These are phyloP conservation scores for Nomada flava DNA, from an alignment of 2,888 invertebrate species.

Conservation along the genomic window DNA sequence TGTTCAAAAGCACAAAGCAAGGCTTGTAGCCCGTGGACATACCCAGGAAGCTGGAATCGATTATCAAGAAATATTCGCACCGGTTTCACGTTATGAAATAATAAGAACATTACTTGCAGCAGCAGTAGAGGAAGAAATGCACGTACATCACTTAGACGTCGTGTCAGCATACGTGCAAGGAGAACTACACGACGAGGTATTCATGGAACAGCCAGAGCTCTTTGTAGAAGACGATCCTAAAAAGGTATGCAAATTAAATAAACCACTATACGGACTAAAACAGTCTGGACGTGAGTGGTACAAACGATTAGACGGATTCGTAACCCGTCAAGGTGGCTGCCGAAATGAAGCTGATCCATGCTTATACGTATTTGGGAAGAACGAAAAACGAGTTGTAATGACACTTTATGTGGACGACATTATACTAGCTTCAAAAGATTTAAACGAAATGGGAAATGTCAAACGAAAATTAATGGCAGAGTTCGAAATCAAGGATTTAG, in stretches of 20 bases:
- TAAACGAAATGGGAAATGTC: slow-evolving; percentile 32
- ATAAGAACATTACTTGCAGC: neutral
- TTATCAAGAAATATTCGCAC: neutral
- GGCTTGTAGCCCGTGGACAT: neutral
- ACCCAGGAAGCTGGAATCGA: neutral
- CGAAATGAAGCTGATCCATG: slow-evolving; percentile 42
- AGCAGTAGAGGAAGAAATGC: neutral
- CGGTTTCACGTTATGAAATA: neutral
- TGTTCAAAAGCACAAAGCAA: neutral
- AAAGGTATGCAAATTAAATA: neutral
- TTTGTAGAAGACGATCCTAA: neutral
- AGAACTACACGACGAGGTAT: neutral
- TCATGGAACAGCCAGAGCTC: neutral
- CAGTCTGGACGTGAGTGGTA: slow-evolving; percentile 1
- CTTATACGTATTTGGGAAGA: slow-evolving; percentile 35
- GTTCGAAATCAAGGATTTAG: slow-evolving; percentile 59
- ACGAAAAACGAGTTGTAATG: slow-evolving; percentile 40
- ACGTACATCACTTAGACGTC: neutral
- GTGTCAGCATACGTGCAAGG: slow-evolving; percentile 1
- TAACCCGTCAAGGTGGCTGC: neutral
- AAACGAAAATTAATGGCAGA: slow-evolving; percentile 45
- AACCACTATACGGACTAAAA: neutral
- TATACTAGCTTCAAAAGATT: slow-evolving; percentile 49
- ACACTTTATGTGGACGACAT: slow-evolving; percentile 56
- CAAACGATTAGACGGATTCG: neutral